Evolutionary conservation across 2,888 invertebrate species (phyloP), one percentile per base, ranked within the genome.

Genomic region (Leptinotarsa tumamoca): DNA sequence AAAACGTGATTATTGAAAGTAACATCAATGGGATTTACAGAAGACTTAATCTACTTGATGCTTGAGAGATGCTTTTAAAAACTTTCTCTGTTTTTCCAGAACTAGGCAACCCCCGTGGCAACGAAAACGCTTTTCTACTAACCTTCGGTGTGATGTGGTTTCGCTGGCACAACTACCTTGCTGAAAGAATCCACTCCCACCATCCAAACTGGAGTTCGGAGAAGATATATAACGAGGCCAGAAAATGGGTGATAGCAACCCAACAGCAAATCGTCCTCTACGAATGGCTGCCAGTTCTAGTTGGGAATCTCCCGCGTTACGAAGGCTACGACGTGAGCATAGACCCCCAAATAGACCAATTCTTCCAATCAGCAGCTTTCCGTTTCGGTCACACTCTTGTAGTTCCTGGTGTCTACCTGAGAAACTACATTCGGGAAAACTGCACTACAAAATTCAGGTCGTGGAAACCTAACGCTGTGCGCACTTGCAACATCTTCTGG

Each of bases 331-430:
- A 91, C 81, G 89, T 90, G 2, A 88, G 87, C 73, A 84, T 90
- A 54, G 90, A 92, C 85, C 92, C 92, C 5, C 91, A 91, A 83
- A 90, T 92, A 58, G 90, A 90, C 73, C 91, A 92, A 78, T 90
- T 91, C 79, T 92, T 92, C 80, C 91, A 92, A 86, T 86, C 91
- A 10, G 91, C 91, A 7, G 92, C 92, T 4, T 92, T 92, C 88
- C 86, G 92, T 78, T 92, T 91, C 84, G 91, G 92, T 0, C 91
- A 91, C 81, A 92, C 92, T 3, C 84, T 92, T 52, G 91, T 92
- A 10, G 89, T 91, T 21, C 89, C 91, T 50, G 92, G 90, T 15
- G 90, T 91, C 0, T 90, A 90, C 80, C 82, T 90, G 61, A 80
- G 90, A 66, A 87, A 90, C 79, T 89, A 89, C 79, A 86, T 84